Base-by-base conservation (phyloP, 2,113 vertebrate genomes). In the Ameiurus melas region DNA sequence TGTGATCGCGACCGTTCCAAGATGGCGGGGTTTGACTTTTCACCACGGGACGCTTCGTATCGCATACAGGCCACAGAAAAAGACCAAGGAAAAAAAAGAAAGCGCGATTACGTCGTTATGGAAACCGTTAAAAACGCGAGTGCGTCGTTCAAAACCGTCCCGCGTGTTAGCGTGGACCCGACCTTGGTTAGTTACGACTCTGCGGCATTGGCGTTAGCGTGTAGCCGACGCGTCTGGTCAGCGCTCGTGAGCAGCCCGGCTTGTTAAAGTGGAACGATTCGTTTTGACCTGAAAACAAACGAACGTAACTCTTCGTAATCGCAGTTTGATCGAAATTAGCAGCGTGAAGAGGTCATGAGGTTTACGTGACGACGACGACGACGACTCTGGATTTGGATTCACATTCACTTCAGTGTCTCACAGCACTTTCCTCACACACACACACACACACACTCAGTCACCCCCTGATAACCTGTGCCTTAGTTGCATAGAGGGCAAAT, bases 401-500 rank as follows among this genome's bases (percentile, higher is more conserved):
- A 88, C 86, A 88, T 77, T 88, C 70, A 77, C 17, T 70, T 81
- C 62, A 81, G 78, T 64, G 33, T 64, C 85, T 43, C 33, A 71
- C 39, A 73, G 53, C 39, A 64, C 43, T 64, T 27, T 16, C 78
- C 57, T 6, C 82, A 88, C 90, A 90, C 85, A 86, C n/a, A 84
- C 89, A 89, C 85, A 86, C 87, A 88, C 88, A 90, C 84, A 68
- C 39, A 19, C 84, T 51, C 17, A 30, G 25, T 66, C 73, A 62
- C 58, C 55, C 81, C 58, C 77, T 64, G 17, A 85, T 64, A 83
- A 79, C 71, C 57, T 73, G 58, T 86, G 84, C 79, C 27, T 39
- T 58, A 73, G 71, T 82, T 86, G 77, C 89, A 86, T 84, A 90
- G 68, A 81, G 70, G 78, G 78, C 68, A 83, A 87, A 84, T 39